Percentiles rank a stretch among this genome's conserved stretches.
These are phyloP conservation scores for Crossocerus cetratus DNA, from an alignment of 2,888 invertebrate species.

Conservation along the genomic window DNA sequence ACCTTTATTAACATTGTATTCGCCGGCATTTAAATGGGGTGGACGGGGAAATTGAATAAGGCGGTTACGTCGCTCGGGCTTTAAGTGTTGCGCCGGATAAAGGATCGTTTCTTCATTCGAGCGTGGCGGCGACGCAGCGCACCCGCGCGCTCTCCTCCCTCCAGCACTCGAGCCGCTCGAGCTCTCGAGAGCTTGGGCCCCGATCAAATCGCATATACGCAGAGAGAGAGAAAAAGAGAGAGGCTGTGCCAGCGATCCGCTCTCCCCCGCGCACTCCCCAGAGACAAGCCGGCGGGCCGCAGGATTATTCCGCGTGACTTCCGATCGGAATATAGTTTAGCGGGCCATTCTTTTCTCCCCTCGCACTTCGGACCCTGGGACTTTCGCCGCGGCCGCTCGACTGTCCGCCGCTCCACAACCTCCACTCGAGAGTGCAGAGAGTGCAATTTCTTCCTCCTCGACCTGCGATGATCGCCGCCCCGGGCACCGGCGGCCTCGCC, in stretches of 20 bases:
- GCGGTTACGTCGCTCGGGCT: constrained; percentile 33
- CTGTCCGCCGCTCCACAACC: too few species aligned
- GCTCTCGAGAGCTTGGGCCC: too few species aligned
- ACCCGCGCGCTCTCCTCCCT: constrained; percentile 17
- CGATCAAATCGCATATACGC: constrained; percentile 42
- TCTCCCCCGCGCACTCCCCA: too few species aligned
- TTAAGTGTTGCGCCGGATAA: constrained; percentile 36
- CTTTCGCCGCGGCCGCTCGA: constrained; percentile 54
- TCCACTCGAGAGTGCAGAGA: constrained; percentile 31
- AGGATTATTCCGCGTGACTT: constrained; percentile 63
- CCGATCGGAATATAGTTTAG: constrained; percentile 59
- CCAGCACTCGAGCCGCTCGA: too few species aligned
- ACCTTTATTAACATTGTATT: constrained; percentile 30
- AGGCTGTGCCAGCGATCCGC: neutral
- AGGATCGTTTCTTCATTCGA: constrained; percentile 56
- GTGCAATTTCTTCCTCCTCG: constrained; percentile 42
- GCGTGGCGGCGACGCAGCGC: constrained; percentile 30
- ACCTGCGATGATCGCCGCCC: constrained; percentile 54
- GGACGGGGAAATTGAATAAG: constrained; percentile 44
- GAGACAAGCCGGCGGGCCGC: neutral
- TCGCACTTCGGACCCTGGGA: constrained; percentile 21
- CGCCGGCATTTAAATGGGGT: constrained; percentile 33
- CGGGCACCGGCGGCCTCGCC: constrained; percentile 49
- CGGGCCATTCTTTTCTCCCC: constrained; percentile 55
- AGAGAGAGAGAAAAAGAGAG: constrained; percentile 13